Evolutionary conservation across 2,888 invertebrate genomes (phyloP), one percentile per base, ranked within the genome.

Genomic region (Iselma pallidipennis): DNA sequence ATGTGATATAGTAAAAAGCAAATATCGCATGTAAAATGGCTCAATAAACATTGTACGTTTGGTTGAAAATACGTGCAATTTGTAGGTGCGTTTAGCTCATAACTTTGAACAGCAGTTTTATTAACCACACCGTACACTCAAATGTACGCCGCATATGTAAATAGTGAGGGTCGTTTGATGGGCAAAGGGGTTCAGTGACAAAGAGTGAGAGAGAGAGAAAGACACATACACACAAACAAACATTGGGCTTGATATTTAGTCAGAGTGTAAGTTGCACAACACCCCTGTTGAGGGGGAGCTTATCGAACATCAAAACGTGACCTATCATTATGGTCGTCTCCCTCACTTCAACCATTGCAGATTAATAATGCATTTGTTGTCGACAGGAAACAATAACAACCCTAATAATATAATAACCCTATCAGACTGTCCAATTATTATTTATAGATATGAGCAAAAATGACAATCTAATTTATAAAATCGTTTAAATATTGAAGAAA

Each of bases 11-110:
- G 74, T 73, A 74, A 76, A 77, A 76, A 77, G 71, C 74, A 71
- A 77, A 76, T 74, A 76, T 75, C 71, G 68, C 74, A 71, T 76
- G 74, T 74, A 72, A 75, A 77, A 77, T 73, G 71, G 74, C 73
- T 73, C 74, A 74, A 76, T 75, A 77, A 76, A 76, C 76, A 74
- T 70, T 69, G 69, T 67, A 69, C 64, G 69, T 71, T 70, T 71
- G 10, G 71, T 66, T 71, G 63, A 72, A 73, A 74, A 70, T 69
- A 72, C 73, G 66, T 69, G 69, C 72, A 71, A 75, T 76, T 75
- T 72, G 73, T 74, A 71, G 68, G 66, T 69, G 68, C 70, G 68
- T 70, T 45, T 68, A 67, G 65, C 61, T 70, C 67, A 65, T 66
- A 67, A 66, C 64, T 61, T 56, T 31, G 56, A 64, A 59, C 68